These are phyloP conservation scores for Phyllotis vaccarum DNA, from an alignment of 2,797 vertebrate genomes.

Conservation along the genomic window DNA sequence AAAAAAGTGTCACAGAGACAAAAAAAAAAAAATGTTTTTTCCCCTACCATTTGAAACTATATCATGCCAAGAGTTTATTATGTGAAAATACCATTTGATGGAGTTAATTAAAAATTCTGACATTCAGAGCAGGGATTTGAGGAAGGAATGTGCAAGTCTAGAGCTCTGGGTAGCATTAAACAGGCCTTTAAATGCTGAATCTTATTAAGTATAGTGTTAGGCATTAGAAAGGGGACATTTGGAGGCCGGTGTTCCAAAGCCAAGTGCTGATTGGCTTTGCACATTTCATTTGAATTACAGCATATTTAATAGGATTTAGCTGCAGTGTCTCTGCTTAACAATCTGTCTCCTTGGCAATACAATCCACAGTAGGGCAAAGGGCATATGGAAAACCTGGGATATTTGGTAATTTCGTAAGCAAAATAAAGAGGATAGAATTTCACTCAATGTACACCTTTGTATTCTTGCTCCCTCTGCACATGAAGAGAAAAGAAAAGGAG, in stretches of 20 bases:
- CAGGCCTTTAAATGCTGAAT: constrained; percentile 61
- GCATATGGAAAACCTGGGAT: constrained; percentile 71
- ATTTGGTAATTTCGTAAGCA: constrained; percentile 64
- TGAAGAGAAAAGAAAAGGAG: background rate
- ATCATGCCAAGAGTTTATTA: constrained; percentile 63
- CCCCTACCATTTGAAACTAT: constrained; percentile 49
- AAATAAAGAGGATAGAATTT: constrained; percentile 44
- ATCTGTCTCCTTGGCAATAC: constrained; percentile 84
- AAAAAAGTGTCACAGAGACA: constrained; percentile 37
- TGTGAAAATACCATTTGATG: constrained; percentile 76
- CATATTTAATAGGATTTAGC: constrained; percentile 79
- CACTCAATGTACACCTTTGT: constrained; percentile 2
- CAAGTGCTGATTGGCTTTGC: constrained; percentile 63
- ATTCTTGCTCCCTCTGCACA: background rate
- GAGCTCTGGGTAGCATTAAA: constrained; percentile 63
- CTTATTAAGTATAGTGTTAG: constrained; percentile 65
- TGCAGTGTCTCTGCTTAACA: constrained; percentile 63
- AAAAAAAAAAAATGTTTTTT: constrained; percentile 35
- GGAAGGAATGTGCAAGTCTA: constrained; percentile 77
- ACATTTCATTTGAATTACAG: constrained; percentile 72
- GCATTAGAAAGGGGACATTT: constrained; percentile 38
- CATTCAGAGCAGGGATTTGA: constrained; percentile 72
- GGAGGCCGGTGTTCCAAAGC: constrained; percentile 67
- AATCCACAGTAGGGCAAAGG: constrained; percentile 76
- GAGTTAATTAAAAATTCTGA: constrained; percentile 78